Percentiles rank a stretch among this genome's conserved stretches.
Evolutionary conservation across 2,113 vertebrate species (phyloP).

Genomic region (Burhinus bistriatus): DNA sequence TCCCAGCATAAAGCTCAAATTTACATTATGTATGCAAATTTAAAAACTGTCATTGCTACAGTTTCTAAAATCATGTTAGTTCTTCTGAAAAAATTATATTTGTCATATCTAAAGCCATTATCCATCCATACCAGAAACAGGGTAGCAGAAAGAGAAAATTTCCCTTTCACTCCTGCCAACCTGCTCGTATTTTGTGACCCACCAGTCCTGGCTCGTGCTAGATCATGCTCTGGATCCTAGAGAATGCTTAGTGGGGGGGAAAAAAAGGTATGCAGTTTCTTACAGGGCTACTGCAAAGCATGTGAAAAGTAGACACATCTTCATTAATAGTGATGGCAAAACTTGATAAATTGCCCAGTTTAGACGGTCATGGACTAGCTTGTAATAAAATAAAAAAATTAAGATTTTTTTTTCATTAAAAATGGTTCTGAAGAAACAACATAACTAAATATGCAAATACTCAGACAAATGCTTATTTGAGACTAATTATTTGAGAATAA

Average conservation of each 20-base stretch:
- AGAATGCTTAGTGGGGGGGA: background rate
- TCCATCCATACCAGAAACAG: background rate
- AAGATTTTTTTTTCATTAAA: background rate
- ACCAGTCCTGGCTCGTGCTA: background rate
- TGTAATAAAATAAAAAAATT: background rate
- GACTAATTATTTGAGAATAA: background rate
- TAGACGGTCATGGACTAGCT: background rate
- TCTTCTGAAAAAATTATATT: background rate
- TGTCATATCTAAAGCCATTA: constrained; percentile 18
- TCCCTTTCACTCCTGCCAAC: background rate
- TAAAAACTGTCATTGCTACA: constrained; percentile 51
- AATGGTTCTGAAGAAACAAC: background rate
- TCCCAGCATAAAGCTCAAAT: constrained; percentile 46
- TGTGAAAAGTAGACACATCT: background rate
- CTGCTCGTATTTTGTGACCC: background rate
- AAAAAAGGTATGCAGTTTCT: background rate
- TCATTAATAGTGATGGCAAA: background rate
- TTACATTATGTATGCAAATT: constrained; percentile 61
- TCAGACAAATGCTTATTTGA: background rate
- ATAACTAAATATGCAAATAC: background rate
- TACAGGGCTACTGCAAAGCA: background rate
- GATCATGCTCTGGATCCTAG: background rate
- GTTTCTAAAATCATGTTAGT: constrained; percentile 19
- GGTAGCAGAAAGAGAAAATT: background rate
- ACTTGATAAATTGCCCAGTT: background rate